Base-by-base conservation (phyloP, 2,888 invertebrate species). In the Apeira syringaria region DNA sequence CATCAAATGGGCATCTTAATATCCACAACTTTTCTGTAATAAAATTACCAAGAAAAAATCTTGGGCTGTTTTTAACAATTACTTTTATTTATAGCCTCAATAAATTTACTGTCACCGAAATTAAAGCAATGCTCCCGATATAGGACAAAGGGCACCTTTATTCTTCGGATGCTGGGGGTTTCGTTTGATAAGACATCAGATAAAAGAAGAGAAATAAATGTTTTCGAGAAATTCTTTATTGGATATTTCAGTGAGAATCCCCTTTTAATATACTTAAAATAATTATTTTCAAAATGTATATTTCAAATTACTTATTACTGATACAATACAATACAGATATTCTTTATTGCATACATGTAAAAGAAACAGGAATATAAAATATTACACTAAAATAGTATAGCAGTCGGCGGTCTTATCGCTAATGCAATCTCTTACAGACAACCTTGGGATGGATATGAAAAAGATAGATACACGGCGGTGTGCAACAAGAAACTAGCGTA, bases 21-120 rank as follows among this genome's bases (percentile, higher is more conserved):
- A 74, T 61, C 62, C 61, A 66, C 64, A 81, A 82, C 74, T 80
- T 85, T 80, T 70, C 61, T 73, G 67, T 82, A 80, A 84, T 82
- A 82, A 83, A 84, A 83, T 80, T 81, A 81, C 74, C 72, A 37
- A 46, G 65, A 76, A 84, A 82, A 81, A 84, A 73, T 75, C 77
- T 75, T 71, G 58, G 65, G 68, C 73, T 77, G 73, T 71, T 83
- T 78, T 71, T 74, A 75, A 82, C 81, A 81, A 82, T 84, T 81
- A 75, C 74, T 75, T 74, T 80, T 83, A 84, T 86, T 86, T 85
- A 84, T 82, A 66, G 56, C 72, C 70, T 58, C 70, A 76, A 83
- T 85, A 86, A 56, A 82, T 80, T 85, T 80, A 78, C 74, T 78
- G 78, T 77, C 79, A 64, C 61, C 61, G 60, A 68, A 75, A 74